Evolutionary conservation across 2,113 vertebrate genomes (phyloP), one percentile per base, ranked within the genome.

Genomic region (Prunella fulvescens): DNA sequence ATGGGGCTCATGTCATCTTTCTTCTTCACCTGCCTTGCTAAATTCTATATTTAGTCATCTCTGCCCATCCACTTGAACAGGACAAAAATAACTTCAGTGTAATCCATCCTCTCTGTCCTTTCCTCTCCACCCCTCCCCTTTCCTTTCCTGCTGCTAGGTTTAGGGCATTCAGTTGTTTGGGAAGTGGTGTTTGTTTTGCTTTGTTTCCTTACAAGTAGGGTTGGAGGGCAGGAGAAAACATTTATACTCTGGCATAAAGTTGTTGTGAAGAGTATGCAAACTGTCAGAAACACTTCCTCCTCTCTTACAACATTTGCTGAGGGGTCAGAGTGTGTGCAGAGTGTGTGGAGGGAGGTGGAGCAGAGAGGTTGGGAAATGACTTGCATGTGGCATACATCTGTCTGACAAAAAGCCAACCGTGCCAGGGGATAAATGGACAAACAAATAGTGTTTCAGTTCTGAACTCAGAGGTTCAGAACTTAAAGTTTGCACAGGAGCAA

Each of bases 61-160:
- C 81, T 92, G 80, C 57, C 86, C 18, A 61, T 93, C 87, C 69
- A 96, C 93, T 96, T 96, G 61, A 93, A 92, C 71, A 24, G 45
- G 88, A 92, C 86, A 81, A 95, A 97, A 97, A 97, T 97, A 97
- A 86, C 90, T 94, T 84, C 2, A 48, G 44, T 96, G 94, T 93
- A 96, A 96, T 93, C 82, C 93, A 95, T 91, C 92, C 90, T 83
- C 64, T 90, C 79, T 58, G 64, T 88, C 81, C 81, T 95, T 97
- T 94, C 80, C 92, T 83, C 40, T 90, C 90, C 76, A 86, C 86
- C 72, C 53, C 90, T 96, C 90, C 93, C 85, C 91, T 95, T 87
- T 95, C 86, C 90, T 92, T 92, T 95, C 74, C 81, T 86, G 79
- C 79, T 17, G 11, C 58, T 90, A 71, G 64, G 65, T 94, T 96